Evolutionary conservation across 35 echinoderm and acorn worm genomes (phyloP), one percentile per base, ranked within the genome.

Genomic region (Apostichopus japonicus): DNA sequence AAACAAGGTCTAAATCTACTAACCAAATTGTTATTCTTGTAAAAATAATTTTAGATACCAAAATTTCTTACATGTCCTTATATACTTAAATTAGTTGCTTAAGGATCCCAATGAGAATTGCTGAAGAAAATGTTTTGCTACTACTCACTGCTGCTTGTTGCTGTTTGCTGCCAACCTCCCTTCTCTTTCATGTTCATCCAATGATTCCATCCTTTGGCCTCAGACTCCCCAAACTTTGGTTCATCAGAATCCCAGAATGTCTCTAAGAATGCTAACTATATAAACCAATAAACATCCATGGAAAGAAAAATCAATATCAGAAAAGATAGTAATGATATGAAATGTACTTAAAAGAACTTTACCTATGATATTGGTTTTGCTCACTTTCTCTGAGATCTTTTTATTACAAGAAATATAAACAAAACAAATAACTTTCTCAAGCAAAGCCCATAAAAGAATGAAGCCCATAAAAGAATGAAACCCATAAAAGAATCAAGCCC

Each of bases 161-260:
- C 63, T 4, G 86, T 89, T 79, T 94, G 55, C 56, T 91, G 79
- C 97, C 97, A 99, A 55, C 97, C 97, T 93, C 97, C 97, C 57
- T 92, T 95, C 54, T 96, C 91, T 90, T 99, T 99, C 86, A 92
- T 90, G n/a, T 82, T 83, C 92, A 99, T 94, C 97, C 97, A 99
- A 19, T 91, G 88, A 54, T 81, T 87, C 97, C 97, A 96, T 2
- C 97, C 97, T 72, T 93, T 90, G 54, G 95, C 95, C 16, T 55
- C 95, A 72, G 80, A 90, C 84, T 99, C 93, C 79, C 97, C 97
- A 92, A 99, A 96, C 23, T 96, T 94, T 15, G 95, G 91, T 59
- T 96, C 95, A 81, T 93, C 93, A 83, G 95, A 94, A 58, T 99
- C 97, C 95, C 95, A 96, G 55, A 99, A 99, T 77, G 97, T 95